Evolutionary conservation across 1,140 invertebrate species (phyloP), one percentile per base, ranked within the genome.

Genomic region (Polypedilum vanderplanki): DNA sequence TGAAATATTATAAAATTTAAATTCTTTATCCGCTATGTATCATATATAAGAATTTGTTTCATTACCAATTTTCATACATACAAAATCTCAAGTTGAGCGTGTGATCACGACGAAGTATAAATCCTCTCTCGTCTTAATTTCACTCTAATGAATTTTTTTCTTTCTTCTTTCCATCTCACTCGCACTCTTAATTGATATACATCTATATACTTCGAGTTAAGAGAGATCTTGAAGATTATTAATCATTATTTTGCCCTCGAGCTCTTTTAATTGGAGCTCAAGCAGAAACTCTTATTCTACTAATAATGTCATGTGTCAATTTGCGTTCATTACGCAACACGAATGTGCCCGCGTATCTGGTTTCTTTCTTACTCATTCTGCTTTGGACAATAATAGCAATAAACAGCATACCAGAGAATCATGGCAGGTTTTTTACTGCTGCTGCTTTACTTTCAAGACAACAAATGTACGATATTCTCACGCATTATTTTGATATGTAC

Each of bases 241-340:
- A 57, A 57, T 57, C 46, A 57, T 57, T n/a, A 57, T 57, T 57
- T 12, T 57, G 46, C 46, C 46, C 46, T 57, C 8, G 12, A n/a
- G 46, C 12, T 12, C 46, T 57, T n/a, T 57, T 57, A 57, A 57
- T 57, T 57, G 46, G 46, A 57, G n/a, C n/a, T 57, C 24, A 33
- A 33, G 24, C 24, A 33, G 24, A 57, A 57, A 57, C 46, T 57
- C 46, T 57, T n/a, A 57, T 33, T 57, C 46, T 57, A 33, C 46
- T 57, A 57, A 57, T 57, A 57, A 57, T 57, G 46, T 57, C 46
- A 57, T 57, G 46, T 57, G 46, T 57, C 46, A 57, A 57, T 57
- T 57, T 57, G 46, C n/a, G 46, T 57, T 57, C 46, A 57, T 57
- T 57, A 57, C 46, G 46, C 46, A 57, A 57, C 46, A 57, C n/a